Conservation (phyloP, 2,888 invertebrate genomes). For the Cataglyphis rosenhaueri region DNA sequence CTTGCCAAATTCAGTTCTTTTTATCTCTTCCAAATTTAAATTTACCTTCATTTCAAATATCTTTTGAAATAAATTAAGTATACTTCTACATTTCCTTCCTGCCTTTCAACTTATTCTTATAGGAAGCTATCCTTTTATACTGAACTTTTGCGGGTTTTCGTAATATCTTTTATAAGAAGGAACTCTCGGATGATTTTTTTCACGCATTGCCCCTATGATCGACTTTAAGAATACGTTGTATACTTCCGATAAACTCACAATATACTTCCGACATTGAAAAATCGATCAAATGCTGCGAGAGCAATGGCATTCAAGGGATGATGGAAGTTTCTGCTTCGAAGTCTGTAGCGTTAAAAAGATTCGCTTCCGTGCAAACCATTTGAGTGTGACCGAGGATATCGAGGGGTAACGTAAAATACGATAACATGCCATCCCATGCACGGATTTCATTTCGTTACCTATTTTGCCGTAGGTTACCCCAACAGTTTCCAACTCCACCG, state of each 20-base stretch:
- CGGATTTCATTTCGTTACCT: conserved; percentile 44
- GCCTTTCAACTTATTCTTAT: background rate
- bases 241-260: background rate
- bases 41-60: too few relatives aligned
- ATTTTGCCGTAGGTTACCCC: conserved; percentile 29
- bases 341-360: conserved; percentile 39
- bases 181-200: conserved; percentile 8
- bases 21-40: background rate
- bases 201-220: background rate
- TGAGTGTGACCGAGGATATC: conserved; percentile 39
- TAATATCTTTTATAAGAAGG: background rate
- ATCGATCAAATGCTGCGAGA: conserved; percentile 26
- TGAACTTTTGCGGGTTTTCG: background rate
- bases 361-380: conserved; percentile 41
- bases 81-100: background rate
- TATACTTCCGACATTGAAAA: conserved; percentile 2
- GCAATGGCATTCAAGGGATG: conserved; percentile 19
- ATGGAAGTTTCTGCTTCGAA: conserved; percentile 42
- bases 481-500: background rate
- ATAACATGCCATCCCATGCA: conserved; percentile 27
- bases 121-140: background rate
- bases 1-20: background rate
- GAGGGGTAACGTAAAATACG: conserved; percentile 42
- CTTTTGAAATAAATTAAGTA: background rate
- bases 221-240: background rate